Percentiles rank a stretch among this genome's conserved stretches.
phyloP scores from a whole-genome alignment of 1,140 invertebrate species.

The Phocides pigmalion region DNA sequence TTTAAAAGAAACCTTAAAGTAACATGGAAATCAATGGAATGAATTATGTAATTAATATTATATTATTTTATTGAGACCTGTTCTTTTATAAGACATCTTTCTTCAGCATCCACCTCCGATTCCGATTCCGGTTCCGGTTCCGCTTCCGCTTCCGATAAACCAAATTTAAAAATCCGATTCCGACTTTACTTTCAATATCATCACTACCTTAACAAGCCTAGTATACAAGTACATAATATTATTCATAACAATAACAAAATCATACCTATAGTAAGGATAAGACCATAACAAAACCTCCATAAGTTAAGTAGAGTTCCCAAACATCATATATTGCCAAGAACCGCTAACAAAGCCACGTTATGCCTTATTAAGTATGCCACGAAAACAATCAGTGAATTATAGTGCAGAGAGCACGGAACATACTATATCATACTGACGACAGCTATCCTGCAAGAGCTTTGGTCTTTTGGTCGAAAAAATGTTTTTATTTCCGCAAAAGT shows the following conservation, averaged over 20 bases:
- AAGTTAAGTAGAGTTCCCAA: constrained; percentile 2
- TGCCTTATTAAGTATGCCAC: constrained; percentile 67
- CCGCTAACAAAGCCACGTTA: constrained; percentile 62
- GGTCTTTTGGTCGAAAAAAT: constrained; percentile 5
- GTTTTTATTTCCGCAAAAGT: constrained; percentile 7
- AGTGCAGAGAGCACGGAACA: constrained; percentile 46
- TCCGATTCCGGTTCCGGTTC: too few relatives aligned
- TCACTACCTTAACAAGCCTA: too few relatives aligned
- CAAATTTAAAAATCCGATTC: too few relatives aligned
- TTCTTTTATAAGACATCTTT: too few relatives aligned
- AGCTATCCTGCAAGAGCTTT: constrained; percentile 3
- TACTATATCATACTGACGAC: constrained; percentile 52
- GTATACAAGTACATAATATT: too few relatives aligned
- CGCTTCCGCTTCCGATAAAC: too few relatives aligned
- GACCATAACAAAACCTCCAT: constrained; percentile 5
- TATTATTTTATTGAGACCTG: too few relatives aligned
- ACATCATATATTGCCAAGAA: constrained; percentile 32
- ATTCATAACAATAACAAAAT: not conserved
- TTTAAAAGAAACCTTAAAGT: too few relatives aligned
- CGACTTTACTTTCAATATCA: too few relatives aligned
- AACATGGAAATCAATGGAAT: too few relatives aligned
- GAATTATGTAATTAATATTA: too few relatives aligned
- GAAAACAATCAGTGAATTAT: constrained; percentile 70
- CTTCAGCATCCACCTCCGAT: too few relatives aligned
- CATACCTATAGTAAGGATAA: not conserved